Conservation (phyloP, 2,113 vertebrate genomes). For the Uria lomvia region DNA sequence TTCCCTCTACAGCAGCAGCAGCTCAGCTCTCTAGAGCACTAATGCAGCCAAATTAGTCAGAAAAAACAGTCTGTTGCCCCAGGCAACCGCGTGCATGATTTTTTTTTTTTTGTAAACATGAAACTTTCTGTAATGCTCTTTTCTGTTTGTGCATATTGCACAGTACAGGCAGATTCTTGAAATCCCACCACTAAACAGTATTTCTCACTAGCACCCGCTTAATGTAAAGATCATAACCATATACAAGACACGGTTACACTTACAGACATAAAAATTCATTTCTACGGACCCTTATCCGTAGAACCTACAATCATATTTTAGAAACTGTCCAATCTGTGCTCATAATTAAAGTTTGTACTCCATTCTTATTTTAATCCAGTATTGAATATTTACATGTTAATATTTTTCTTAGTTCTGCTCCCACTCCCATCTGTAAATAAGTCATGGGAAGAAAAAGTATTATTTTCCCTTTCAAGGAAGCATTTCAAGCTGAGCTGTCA, state of each 20-base stretch:
- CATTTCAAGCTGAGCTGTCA: slow-evolving; percentile 13
- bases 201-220: neutral
- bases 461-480: slow-evolving; percentile 1
- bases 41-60: neutral
- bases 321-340: neutral
- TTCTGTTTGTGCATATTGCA: neutral
- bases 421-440: neutral
- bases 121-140: neutral
- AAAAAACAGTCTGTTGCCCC: neutral
- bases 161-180: neutral
- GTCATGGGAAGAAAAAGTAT: neutral
- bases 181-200: neutral
- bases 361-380: neutral
- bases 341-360: neutral
- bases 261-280: neutral
- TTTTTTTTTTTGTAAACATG: neutral
- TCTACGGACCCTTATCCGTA: neutral
- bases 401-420: neutral
- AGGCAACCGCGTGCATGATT: neutral
- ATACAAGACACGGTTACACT: neutral
- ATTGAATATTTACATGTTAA: neutral
- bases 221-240: neutral
- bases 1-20: neutral
- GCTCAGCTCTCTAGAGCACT: neutral
- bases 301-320: neutral